phyloP scores from a whole-genome alignment of 1,140 invertebrate genomes.

The Drosophila erecta region DNA sequence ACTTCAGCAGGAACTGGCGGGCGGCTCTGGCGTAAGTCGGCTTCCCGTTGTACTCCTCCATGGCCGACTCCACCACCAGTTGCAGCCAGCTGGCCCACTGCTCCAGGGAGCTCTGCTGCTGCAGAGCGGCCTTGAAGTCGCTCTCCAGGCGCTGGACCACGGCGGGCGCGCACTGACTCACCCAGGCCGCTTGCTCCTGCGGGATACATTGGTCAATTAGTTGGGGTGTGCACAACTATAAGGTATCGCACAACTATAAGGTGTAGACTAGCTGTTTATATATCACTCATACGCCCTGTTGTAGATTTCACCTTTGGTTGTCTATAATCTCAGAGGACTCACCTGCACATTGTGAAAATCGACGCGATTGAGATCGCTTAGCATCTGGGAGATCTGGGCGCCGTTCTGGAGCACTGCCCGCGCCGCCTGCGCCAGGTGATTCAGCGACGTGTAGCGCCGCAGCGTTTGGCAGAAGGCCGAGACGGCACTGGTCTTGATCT shows the following conservation, averaged over 20 bases:
- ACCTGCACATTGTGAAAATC: slow-evolving; percentile 98
- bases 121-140: slow-evolving; percentile 97
- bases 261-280: not conserved
- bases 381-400: slow-evolving; percentile 98
- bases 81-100: slow-evolving; percentile 99
- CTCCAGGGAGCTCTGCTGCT: slow-evolving; percentile 96
- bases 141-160: slow-evolving; percentile 94
- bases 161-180: slow-evolving; percentile 96
- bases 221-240: not conserved
- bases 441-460: slow-evolving; percentile 98
- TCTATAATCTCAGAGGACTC: slow-evolving; percentile 18
- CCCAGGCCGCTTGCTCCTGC: slow-evolving; percentile 95
- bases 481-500: slow-evolving; percentile 94
- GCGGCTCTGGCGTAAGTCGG: slow-evolving; percentile 95
- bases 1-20: slow-evolving; percentile 97
- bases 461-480: slow-evolving; percentile 97
- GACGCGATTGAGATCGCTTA: slow-evolving; percentile 97
- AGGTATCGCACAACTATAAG: no score
- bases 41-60: slow-evolving; percentile 94
- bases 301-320: no score
- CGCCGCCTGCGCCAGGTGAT: slow-evolving; percentile 97
- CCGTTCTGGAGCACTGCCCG: slow-evolving; percentile 98
- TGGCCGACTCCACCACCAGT: slow-evolving; percentile 93
- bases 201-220: not conserved
- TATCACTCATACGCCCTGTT: not conserved